Evolutionary conservation across 1,140 invertebrate species (phyloP).

Genomic region (Cepaea nemoralis): DNA sequence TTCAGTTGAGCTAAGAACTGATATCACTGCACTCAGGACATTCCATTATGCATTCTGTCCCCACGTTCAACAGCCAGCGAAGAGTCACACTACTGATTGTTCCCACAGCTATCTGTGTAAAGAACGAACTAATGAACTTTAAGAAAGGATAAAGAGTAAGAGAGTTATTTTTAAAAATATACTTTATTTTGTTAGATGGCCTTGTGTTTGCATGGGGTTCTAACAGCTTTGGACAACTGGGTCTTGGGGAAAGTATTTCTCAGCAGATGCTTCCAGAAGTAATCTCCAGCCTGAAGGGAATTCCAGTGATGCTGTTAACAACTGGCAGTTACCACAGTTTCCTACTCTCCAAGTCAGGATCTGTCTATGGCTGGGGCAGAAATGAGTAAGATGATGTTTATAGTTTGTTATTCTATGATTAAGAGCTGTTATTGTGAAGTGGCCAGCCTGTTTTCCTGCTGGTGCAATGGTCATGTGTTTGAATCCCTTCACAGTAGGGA

Average conservation of each 20-base stretch:
- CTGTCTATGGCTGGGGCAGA: conserved; percentile 92
- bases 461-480: too few species aligned
- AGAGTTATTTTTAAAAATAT: neutral
- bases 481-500: too few species aligned
- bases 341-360: conserved; percentile 77
- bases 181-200: conserved; percentile 77
- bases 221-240: conserved; percentile 89
- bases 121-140: too few species aligned
- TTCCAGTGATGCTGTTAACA: conserved; percentile 86
- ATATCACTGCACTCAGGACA: too few species aligned
- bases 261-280: conserved; percentile 76
- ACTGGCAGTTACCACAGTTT: conserved; percentile 80
- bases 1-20: too few species aligned
- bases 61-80: too few species aligned
- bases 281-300: conserved; percentile 80
- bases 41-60: too few species aligned
- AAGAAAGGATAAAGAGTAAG: too few species aligned
- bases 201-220: conserved; percentile 89
- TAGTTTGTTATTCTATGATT: neutral
- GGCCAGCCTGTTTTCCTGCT: too few species aligned
- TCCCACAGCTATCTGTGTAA: too few species aligned
- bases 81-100: too few species aligned
- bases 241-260: conserved; percentile 78
- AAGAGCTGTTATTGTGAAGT: neutral
- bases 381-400: conserved; percentile 75